Evolutionary conservation across 53 echinoderm and acorn worm species (phyloP).

Genomic region (Zoroaster sp.): DNA sequence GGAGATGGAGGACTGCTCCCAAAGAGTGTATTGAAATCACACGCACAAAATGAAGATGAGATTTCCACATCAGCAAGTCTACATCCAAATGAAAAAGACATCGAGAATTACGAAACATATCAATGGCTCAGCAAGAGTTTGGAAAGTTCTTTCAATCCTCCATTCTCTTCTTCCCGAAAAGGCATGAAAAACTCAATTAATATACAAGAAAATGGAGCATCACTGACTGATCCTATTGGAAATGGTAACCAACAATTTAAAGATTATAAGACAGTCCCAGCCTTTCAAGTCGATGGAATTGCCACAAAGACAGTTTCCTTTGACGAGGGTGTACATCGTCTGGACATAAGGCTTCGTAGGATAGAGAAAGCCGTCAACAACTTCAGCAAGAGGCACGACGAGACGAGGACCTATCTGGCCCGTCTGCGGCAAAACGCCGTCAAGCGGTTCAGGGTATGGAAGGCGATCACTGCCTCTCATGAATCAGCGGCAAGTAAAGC

Average conservation of each 20-base stretch:
- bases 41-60: background rate
- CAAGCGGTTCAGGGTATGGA: conserved; percentile 52
- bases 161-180: background rate
- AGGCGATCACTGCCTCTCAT: conserved; percentile 16
- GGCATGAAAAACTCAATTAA: background rate
- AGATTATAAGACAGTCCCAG: background rate
- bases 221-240: background rate
- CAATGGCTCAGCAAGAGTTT: background rate
- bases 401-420: background rate
- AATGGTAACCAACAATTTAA: background rate
- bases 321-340: background rate
- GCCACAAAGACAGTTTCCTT: background rate
- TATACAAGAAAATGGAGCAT: background rate
- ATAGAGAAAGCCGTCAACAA: background rate
- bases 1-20: too few relatives aligned
- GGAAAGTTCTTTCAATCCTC: conserved; percentile 24
- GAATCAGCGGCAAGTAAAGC: background rate
- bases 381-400: background rate
- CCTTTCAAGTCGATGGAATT: background rate
- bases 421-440: conserved; percentile 11
- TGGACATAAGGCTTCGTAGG: background rate
- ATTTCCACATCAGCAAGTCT: background rate
- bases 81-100: background rate
- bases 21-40: background rate
- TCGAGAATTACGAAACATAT: background rate